phyloP scores from a whole-genome alignment of 2,113 vertebrate genomes.

The Pteruthius melanotis region DNA sequence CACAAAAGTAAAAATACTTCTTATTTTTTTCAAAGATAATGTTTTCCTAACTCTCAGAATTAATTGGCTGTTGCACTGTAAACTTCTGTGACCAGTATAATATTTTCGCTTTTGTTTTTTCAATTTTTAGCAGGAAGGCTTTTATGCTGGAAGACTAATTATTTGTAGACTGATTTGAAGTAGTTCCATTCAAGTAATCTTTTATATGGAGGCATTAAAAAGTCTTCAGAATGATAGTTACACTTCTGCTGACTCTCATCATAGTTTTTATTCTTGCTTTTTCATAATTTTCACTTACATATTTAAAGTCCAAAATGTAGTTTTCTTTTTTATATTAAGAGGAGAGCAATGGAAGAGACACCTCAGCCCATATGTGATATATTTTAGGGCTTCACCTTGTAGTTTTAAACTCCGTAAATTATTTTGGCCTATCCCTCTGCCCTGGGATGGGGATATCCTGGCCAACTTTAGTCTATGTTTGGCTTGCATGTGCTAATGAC shows the following conservation, averaged over 20 bases:
- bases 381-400: neutral
- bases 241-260: neutral
- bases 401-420: neutral
- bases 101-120: neutral
- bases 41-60: neutral
- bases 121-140: neutral
- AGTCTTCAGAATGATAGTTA: neutral
- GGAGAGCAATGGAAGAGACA: neutral
- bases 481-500: neutral
- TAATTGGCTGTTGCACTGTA: neutral
- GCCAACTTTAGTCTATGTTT: neutral
- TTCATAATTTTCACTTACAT: neutral
- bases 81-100: neutral
- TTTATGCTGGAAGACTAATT: neutral
- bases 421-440: neutral
- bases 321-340: neutral
- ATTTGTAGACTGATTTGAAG: neutral
- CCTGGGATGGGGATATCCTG: neutral
- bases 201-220: neutral
- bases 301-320: neutral
- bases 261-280: neutral
- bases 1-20: neutral
- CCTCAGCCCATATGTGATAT: neutral
- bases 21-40: neutral
- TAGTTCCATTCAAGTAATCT: neutral